Evolutionary conservation across 2,797 vertebrate genomes (phyloP), one percentile per base, ranked within the genome.

Genomic region (Clarias pachynema): DNA sequence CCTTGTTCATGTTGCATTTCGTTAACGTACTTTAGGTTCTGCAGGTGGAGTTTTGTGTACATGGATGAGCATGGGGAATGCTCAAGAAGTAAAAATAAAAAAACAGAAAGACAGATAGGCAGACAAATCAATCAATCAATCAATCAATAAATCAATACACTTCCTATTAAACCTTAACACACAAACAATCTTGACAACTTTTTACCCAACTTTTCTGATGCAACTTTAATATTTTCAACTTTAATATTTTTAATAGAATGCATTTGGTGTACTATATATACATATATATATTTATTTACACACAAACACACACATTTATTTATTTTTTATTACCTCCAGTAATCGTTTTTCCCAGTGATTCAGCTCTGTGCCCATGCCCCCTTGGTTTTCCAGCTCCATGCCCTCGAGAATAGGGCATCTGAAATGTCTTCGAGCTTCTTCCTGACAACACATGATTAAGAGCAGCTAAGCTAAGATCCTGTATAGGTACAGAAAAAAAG

Each of bases 381-480:
- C 98, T 93, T 99, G 98, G 93, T 99, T 99, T 95, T 99, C 98
- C 91, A 99, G 96, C 93, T 99, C 98, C 98, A 99, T 98, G 73
- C 98, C 98, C 88, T 99, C 98, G 72, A 99, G 90, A 90, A 95
- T 92, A 63, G 97, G 96, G 91, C 98, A 99, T 84, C 94, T 92
- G 84, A 99, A 99, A 90, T 99, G 98, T 87, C 94, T 96, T 85
- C 97, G 93, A 0, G 97, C 97, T 93, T 99, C 98, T 57, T 97
- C 97, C 98, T 99, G 90, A 85, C 83, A 87, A 86, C 85, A 84
- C 4, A 89, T 70, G 7, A 73, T 49, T 14, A 73, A 49, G 12
- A n/a, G 44, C 7, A 66, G 34, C 7, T 9, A 29, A 22, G 40
- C 15, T 66, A 16, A 78, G 26, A 73, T 68, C 37, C 5, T 12